A percentile compares a stretch with the other conserved stretches of the same genome.
These are phyloP conservation scores for Colletes latitarsis DNA, from an alignment of 1,140 invertebrate genomes.

Conservation along the genomic window DNA sequence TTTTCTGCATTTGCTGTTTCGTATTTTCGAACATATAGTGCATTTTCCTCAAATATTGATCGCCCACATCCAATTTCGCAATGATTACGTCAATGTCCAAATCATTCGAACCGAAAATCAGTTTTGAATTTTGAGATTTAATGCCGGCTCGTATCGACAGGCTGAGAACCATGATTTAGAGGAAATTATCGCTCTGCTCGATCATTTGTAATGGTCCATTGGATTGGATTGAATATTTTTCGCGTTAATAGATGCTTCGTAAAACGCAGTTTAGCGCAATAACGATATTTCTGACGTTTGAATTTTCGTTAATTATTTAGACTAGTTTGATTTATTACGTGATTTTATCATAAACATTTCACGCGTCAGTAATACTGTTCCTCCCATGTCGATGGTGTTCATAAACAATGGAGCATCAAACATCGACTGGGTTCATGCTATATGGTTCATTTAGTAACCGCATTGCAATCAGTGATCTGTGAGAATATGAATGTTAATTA, in stretches of 20 bases:
- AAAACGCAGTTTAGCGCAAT: too few species aligned
- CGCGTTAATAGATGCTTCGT: too few species aligned
- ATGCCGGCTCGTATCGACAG: constrained; percentile 19
- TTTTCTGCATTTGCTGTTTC: too few species aligned
- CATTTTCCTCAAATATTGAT: background rate
- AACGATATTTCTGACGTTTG: too few species aligned
- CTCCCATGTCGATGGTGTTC: background rate
- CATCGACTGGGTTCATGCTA: background rate
- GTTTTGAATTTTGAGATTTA: constrained; percentile 18
- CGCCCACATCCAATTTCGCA: background rate
- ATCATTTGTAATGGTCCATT: background rate
- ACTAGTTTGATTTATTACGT: background rate
- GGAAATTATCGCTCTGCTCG: constrained; percentile 11
- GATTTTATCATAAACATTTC: background rate
- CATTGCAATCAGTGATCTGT: background rate
- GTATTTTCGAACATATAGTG: background rate
- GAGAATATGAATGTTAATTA: background rate
- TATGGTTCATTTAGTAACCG: background rate
- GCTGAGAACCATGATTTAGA: background rate
- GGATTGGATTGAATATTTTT: background rate
- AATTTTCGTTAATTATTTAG: too few species aligned
- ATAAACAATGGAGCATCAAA: background rate
- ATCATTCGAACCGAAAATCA: background rate
- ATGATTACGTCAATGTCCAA: background rate
- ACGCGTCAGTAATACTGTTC: background rate